phyloP scores from a whole-genome alignment of 2,888 invertebrate genomes.

The Sympetrum striolatum region DNA sequence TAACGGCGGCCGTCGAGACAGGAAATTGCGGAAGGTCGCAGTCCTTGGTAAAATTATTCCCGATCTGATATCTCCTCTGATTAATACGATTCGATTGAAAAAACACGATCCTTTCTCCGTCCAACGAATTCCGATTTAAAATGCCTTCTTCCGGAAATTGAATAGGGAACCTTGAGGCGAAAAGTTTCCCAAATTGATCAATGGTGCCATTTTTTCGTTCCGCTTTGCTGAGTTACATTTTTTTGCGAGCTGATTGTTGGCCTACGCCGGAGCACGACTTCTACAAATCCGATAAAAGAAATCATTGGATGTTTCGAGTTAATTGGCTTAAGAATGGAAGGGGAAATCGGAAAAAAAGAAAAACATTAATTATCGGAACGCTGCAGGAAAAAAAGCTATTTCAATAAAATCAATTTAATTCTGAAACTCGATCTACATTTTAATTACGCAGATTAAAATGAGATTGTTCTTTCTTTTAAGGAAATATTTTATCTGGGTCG shows the following conservation, averaged over 20 bases:
- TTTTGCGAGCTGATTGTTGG: not conserved
- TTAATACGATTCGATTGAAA: not conserved
- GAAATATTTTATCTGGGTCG: too few relatives aligned
- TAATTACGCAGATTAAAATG: too few relatives aligned
- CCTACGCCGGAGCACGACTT: not conserved
- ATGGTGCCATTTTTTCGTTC: not conserved
- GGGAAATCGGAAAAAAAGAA: not conserved
- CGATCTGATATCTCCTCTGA: not conserved
- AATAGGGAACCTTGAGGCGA: not conserved
- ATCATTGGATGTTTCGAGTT: not conserved
- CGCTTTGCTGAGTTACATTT: not conserved
- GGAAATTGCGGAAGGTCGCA: not conserved
- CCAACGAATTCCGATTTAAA: not conserved
- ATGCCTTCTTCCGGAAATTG: not conserved
- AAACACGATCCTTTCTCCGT: not conserved
- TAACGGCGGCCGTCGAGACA: not conserved
- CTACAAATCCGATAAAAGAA: not conserved
- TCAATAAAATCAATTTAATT: too few relatives aligned
- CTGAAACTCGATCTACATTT: too few relatives aligned
- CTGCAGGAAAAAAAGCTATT: too few relatives aligned
- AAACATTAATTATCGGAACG: too few relatives aligned
- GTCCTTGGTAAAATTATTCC: not conserved
- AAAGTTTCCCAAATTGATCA: not conserved
- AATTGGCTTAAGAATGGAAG: not conserved
- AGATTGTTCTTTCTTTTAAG: too few relatives aligned